Evolutionary conservation across 2,113 vertebrate species (phyloP), one percentile per base, ranked within the genome.

Genomic region (Ailurus styani): DNA sequence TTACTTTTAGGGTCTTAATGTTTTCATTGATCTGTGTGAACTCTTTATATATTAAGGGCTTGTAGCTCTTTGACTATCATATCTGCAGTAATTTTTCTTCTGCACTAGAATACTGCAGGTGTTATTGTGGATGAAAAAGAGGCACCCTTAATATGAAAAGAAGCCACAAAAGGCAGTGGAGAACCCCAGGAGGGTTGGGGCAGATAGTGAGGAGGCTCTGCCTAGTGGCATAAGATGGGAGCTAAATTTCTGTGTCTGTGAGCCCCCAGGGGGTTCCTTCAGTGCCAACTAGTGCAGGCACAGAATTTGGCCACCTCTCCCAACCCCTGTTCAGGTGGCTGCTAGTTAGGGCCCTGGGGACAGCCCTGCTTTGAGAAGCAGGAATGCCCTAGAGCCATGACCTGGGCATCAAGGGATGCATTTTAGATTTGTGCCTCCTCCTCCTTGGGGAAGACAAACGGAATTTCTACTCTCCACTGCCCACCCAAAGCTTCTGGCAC

Each of bases 191-290:
- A 23, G 14, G 17, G 34, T 25, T 1, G 31, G 91, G 57, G 23
- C 3, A 40, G 73, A 77, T 21, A 29, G 10, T 0, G 1, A 0
- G 21, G 47, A 47, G 95, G 25, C 27, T 82, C n/a, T 31, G 42
- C 50, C 42, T 40, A 0, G 1, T 15, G 72, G 25, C 7, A 3
- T 47, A 50, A 2, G 0, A 5, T 1, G 23, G 27, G 20, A 40
- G 42, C 20, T 64, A 20, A 40, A 12, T 40, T 47, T 37, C 40
- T 64, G 70, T 21, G 45, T 10, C 5, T 12, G 0, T 4, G 50
- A 37, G 29, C 31, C 29, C 23, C 7, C 0, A 1, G 27, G 57
- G 2, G 18, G 2, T 15, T 54, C 50, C 20, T 31, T 57, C 5
- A 12, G 70, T 5, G 1, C 50, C 62, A 88, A 70, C 57, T 42